Conservation (phyloP, 2,888 invertebrate species). For the Ferdinandea cuprea region DNA sequence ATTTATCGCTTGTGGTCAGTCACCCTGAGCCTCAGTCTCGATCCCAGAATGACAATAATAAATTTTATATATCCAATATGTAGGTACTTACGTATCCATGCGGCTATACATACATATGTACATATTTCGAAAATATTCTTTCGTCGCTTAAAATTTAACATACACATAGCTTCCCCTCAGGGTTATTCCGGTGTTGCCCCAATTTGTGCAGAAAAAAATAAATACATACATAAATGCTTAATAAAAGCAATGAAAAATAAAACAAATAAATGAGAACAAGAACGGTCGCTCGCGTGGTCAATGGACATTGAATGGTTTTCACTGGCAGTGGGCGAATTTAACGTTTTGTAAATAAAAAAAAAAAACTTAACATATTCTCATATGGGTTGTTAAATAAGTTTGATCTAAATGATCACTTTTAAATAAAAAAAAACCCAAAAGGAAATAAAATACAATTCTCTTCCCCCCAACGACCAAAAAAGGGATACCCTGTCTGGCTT, state of each 20-base stretch:
- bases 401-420: no score
- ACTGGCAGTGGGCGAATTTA: constrained; percentile 30
- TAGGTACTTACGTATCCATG: constrained; percentile 4
- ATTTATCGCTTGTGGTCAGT: constrained; percentile 74
- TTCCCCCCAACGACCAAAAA: not conserved
- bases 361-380: constrained; percentile 1
- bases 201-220: constrained; percentile 45
- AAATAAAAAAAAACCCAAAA: no score
- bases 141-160: constrained; percentile 25
- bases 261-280: constrained; percentile 37
- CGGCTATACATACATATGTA: not conserved
- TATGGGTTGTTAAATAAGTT: no score
- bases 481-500: no score
- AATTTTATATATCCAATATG: constrained; percentile 64
- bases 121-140: not conserved
- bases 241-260: constrained; percentile 23
- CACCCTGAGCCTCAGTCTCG: constrained; percentile 71
- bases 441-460: no score
- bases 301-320: constrained; percentile 51
- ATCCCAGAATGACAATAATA: constrained; percentile 73
- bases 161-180: constrained; percentile 24
- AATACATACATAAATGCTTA: no score
- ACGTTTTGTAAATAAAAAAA: constrained; percentile 7
- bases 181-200: constrained; percentile 60
- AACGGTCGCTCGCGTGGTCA: constrained; percentile 39